Percentiles rank a stretch among this genome's conserved stretches.
Conservation (phyloP, 2,113 vertebrate genomes). For the Sturnira hondurensis region DNA sequence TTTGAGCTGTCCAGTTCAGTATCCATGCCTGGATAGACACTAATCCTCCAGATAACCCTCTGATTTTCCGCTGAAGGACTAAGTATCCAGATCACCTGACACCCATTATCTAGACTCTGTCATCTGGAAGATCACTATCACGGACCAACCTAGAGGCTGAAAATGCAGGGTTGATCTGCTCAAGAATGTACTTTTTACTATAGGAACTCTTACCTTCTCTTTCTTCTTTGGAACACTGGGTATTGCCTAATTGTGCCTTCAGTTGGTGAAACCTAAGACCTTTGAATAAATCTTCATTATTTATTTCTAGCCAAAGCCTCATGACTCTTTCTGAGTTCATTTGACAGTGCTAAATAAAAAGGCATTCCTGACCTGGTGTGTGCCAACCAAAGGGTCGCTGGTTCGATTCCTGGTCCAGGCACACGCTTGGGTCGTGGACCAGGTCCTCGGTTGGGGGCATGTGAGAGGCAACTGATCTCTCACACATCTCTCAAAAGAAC, state of each 20-base stretch:
- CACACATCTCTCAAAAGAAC: too few relatives aligned
- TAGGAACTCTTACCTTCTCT: neutral
- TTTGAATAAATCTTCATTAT: neutral
- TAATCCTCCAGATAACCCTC: neutral
- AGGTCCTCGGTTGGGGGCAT: too few relatives aligned
- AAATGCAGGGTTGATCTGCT: neutral
- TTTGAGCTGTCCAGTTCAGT: neutral
- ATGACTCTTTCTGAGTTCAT: neutral
- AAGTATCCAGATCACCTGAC: neutral
- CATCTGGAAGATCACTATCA: neutral
- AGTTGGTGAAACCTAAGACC: neutral
- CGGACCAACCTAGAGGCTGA: neutral
- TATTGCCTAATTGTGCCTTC: neutral
- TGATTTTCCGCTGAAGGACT: neutral
- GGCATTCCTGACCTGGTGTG: neutral
- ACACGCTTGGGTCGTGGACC: too few relatives aligned
- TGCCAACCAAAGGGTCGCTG: too few relatives aligned
- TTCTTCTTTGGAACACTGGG: neutral
- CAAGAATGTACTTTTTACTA: neutral
- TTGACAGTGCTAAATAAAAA: constrained; percentile 30
- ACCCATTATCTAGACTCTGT: neutral
- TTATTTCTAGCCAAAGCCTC: neutral
- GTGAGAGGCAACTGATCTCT: too few relatives aligned
- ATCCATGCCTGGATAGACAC: neutral
- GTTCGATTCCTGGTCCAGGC: too few relatives aligned